Evolutionary conservation across 2,113 vertebrate genomes (phyloP).

Genomic region (Dendropsophus ebraccatus): DNA sequence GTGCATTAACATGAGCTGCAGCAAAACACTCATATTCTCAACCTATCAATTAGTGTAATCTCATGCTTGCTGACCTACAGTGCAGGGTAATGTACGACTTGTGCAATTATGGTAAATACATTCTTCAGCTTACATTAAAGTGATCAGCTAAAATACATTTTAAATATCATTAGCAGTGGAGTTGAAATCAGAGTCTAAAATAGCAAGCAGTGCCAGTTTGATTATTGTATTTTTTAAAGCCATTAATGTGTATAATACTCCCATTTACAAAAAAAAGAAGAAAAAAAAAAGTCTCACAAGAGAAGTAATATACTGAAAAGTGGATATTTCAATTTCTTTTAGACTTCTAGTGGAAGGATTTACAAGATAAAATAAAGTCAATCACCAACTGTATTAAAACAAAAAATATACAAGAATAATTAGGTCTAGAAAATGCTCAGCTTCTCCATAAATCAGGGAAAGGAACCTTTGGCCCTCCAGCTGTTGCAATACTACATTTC

Average conservation of each 20-base stretch:
- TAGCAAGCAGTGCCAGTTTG: not conserved
- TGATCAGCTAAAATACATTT: conserved; percentile 20
- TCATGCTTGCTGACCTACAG: not conserved
- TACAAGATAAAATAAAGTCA: not conserved
- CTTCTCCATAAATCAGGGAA: not conserved
- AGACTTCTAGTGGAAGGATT: not conserved
- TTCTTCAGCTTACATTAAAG: conserved; percentile 17
- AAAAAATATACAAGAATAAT: not conserved
- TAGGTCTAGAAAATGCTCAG: not conserved
- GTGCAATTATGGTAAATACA: conserved; percentile 2
- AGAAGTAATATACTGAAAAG: not conserved
- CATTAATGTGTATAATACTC: not conserved
- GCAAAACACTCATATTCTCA: not conserved
- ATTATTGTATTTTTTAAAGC: not conserved
- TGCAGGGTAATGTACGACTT: not conserved
- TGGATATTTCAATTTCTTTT: not conserved
- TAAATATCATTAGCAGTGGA: conserved; percentile 17
- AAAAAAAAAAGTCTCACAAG: not conserved
- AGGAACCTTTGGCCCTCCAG: too few species aligned
- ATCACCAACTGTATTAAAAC: not conserved
- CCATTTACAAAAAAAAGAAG: not conserved
- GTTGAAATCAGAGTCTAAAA: not conserved
- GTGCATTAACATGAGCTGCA: conserved; percentile 5
- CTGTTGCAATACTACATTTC: too few species aligned
- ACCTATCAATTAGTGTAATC: conserved; percentile 20